Conservation (phyloP, 2,888 invertebrate genomes). For the Synanthedon vespiformis region DNA sequence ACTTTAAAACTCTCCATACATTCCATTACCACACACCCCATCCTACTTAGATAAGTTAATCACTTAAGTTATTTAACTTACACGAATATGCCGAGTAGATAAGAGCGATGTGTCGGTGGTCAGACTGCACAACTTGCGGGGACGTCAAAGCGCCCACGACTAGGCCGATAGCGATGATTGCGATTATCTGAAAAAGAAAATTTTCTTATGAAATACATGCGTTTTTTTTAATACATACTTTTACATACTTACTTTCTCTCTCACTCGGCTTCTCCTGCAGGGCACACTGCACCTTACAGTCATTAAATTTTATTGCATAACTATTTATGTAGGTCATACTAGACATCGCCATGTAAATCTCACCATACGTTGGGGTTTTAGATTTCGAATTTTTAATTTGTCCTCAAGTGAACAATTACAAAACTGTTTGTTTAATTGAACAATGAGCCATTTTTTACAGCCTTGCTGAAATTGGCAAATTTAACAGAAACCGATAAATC, state of each 20-base stretch:
- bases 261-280: too few relatives aligned
- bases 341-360: too few relatives aligned
- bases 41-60: background rate
- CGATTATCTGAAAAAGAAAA: constrained; percentile 55
- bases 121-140: constrained; percentile 62
- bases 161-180: constrained; percentile 73
- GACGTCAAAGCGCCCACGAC: constrained; percentile 74
- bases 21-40: background rate
- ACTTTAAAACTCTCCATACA: background rate
- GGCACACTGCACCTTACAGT: too few relatives aligned
- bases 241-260: too few relatives aligned
- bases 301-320: too few relatives aligned
- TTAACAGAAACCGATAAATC: too few relatives aligned
- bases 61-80: constrained; percentile 25
- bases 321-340: too few relatives aligned
- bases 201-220: too few relatives aligned
- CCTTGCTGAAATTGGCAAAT: background rate
- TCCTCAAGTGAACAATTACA: background rate
- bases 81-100: constrained; percentile 75
- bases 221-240: too few relatives aligned
- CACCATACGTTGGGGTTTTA: too few relatives aligned
- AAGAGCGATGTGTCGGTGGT: constrained; percentile 72
- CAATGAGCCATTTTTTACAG: background rate
- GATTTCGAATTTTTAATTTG: background rate
- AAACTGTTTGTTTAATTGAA: background rate